Evolutionary conservation across 2,113 vertebrate species (phyloP), one percentile per base, ranked within the genome.

Genomic region (Bubo blakistoni): DNA sequence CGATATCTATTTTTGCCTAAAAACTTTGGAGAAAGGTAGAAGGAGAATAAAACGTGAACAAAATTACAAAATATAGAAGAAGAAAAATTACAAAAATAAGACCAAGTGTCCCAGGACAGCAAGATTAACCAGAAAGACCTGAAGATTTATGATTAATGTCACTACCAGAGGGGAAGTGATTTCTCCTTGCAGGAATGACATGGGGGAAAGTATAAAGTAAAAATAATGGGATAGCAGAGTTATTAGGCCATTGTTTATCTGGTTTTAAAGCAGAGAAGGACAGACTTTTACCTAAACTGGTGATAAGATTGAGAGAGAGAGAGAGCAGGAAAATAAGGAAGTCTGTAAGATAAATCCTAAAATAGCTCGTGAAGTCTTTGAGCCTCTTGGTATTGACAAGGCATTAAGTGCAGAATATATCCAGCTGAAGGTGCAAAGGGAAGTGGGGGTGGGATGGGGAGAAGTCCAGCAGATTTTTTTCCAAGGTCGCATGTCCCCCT

Each of bases 341-440:
- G 88, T 79, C 86, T 92, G 44, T 67, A 46, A 86, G 88, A 97
- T 88, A 96, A 92, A 58, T 88, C 87, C 58, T 84, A 79, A 96
- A 96, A 95, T 89, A 96, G 79, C 49, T 47, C 52, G 26, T 61
- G 70, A 91, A 78, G 51, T 73, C 62, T 93, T 65, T 0, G 0
- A 57, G 69, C 34, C 57, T 88, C 90, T 86, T 32, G 42, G 16
- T 92, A 89, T 79, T 67, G 81, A 94, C 54, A 79, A 93, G 59
- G n/a, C 74, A 62, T 44, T 81, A 82, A 94, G 82, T 30, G 47
- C 88, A 95, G 63, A 57, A 92, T 89, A 49, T 46, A 91, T 87
- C 89, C 16, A 1, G 66, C 77, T 4, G 2, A 24, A 70, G 55
- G 44, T 24, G 70, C 62, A 54, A 36, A 90, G 40, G 86, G 91